phyloP scores from a whole-genome alignment of 2,113 vertebrate genomes.

The Channa argus region DNA sequence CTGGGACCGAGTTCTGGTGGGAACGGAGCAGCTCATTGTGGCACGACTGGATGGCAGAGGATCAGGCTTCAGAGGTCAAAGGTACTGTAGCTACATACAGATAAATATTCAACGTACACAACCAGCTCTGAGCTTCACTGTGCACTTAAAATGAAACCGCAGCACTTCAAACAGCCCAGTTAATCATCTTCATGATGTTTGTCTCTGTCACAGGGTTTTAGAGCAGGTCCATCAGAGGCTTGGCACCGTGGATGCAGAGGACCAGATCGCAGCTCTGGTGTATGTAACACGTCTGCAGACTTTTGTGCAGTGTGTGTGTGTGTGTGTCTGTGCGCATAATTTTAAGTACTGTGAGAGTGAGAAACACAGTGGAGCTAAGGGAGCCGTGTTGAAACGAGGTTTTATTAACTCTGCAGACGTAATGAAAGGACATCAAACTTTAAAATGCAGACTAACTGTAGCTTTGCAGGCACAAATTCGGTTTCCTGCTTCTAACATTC shows the following conservation, averaged over 20 bases:
- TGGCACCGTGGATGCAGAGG: conserved; percentile 70
- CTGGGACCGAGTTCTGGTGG: conserved; percentile 73
- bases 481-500: no score
- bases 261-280: conserved; percentile 75
- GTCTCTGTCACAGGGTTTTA: conserved; percentile 41
- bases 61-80: conserved; percentile 76
- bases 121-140: no score
- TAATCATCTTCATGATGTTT: no score
- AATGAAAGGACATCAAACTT: no score
- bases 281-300: conserved; percentile 29
- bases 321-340: background rate
- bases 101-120: no score
- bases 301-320: background rate
- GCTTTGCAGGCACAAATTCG: no score
- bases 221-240: conserved; percentile 69
- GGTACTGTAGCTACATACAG: background rate
- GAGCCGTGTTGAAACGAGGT: no score
- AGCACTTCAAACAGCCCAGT: no score
- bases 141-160: no score
- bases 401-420: no score
- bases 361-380: no score
- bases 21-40: conserved; percentile 69
- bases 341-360: background rate
- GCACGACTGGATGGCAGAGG: conserved; percentile 76
- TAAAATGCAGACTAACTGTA: no score